Base-by-base conservation (phyloP, 2,888 invertebrate genomes). In the Gymnosoma rotundatum region DNA sequence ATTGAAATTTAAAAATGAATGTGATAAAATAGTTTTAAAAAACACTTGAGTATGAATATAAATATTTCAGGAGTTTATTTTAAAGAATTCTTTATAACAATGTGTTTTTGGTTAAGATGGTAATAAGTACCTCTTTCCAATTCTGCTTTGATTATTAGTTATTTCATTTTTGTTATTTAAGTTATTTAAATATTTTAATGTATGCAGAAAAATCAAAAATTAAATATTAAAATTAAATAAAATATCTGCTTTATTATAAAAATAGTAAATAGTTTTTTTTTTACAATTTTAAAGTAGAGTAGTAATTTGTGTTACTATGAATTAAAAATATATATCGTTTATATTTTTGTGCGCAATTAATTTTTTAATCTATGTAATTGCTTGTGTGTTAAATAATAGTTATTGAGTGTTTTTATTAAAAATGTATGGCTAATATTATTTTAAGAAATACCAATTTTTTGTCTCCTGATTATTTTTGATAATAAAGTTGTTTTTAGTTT, bases 101-200 rank as follows among this genome's bases (percentile, higher is more conserved):
- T 54, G 18, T 36, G n/a, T 70, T 42, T n/a, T 56, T 80, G 83
- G 61, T 70, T 78, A 84, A 84, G 84, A 84, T 78, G 66, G 84
- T 84, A 81, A 81, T 81, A 84, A 81, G 84, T 91, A 91, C 91
- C 91, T 91, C 91, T 90, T 91, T 91, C 91, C 91, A 91, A 90
- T 91, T 91, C 91, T 91, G 91, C 91, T 78, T 83, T 83, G 78
- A 85, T 86, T 85, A 72, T 80, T 73, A 74, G 64, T 63, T 67
- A 56, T 21, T 42, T 78, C 76, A 67, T 42, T 72, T 61, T 80
- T 70, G 32, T 63, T 58, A 66, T 82, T 83, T 61, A 82, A 20
- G 52, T 60, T 10, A 69, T 78, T 81, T 87, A 56, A 70, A 14
- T 38, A 50, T 58, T 83, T 69, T 78, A 81, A 86, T 36, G 74